A percentile compares a stretch with the other conserved stretches of the same genome.
Conservation (phyloP, 2,888 invertebrate species). For the Operophtera brumata region DNA sequence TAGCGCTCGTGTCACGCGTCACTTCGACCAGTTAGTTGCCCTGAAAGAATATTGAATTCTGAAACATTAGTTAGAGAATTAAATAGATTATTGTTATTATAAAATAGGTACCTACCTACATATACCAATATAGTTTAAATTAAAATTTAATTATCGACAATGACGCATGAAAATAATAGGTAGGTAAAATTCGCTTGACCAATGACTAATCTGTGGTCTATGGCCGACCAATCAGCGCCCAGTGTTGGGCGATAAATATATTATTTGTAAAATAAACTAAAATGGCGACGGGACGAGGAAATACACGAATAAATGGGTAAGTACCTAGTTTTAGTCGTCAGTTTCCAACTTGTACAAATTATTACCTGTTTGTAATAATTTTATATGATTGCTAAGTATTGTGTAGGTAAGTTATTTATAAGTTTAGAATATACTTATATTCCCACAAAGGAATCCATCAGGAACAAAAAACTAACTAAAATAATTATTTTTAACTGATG, state of each 20-base stretch:
- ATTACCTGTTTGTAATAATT: background rate
- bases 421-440: no score
- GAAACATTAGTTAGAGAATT: no score
- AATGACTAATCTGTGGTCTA: constrained; percentile 21
- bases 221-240: constrained; percentile 18
- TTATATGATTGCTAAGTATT: no score
- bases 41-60: no score
- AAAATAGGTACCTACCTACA: no score
- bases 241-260: constrained; percentile 8
- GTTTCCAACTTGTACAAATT: background rate
- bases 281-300: constrained; percentile 25
- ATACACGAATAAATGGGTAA: constrained; percentile 11
- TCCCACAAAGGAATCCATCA: no score
- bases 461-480: no score
- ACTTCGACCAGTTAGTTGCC: no score
- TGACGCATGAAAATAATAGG: constrained; percentile 19
- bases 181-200: constrained; percentile 20
- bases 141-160: background rate
- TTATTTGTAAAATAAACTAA: constrained; percentile 22
- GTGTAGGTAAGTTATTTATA: no score
- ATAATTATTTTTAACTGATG: no score
- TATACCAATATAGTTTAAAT: background rate
- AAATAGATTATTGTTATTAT: no score
- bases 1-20: no score
- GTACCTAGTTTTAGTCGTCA: background rate